These are phyloP conservation scores for Dinomys branickii DNA, from an alignment of 2,113 vertebrate genomes.

Conservation along the genomic window DNA sequence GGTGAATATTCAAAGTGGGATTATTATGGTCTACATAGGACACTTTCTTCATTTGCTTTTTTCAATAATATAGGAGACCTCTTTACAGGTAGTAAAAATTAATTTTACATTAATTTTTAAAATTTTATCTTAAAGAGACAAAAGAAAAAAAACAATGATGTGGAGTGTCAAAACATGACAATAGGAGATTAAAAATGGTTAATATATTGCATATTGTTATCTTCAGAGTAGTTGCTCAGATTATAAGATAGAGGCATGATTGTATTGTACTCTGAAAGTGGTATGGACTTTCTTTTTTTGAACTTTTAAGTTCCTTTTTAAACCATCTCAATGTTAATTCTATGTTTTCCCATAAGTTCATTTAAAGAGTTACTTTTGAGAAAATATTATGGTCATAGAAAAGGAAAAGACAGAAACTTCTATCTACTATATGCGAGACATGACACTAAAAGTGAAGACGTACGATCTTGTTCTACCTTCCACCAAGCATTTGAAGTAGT, in stretches of 20 bases:
- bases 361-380: neutral
- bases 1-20: neutral
- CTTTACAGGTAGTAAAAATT: neutral
- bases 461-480: constrained; percentile 35
- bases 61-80: neutral
- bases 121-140: too few relatives aligned
- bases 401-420: neutral
- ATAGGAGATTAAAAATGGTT: too few relatives aligned
- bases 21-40: neutral
- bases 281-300: neutral
- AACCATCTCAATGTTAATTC: neutral
- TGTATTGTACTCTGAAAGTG: neutral
- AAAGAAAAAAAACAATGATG: too few relatives aligned
- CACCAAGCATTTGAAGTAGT: neutral
- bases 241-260: too few relatives aligned
- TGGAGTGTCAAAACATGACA: too few relatives aligned
- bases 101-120: neutral
- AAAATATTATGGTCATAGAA: neutral
- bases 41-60: neutral
- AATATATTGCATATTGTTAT: too few relatives aligned
- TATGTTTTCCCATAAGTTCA: neutral
- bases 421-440: neutral
- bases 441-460: neutral
- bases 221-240: too few relatives aligned
- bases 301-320: constrained; percentile 21